phyloP scores from a whole-genome alignment of 2,113 vertebrate genomes.

The Misgurnus anguillicaudatus region DNA sequence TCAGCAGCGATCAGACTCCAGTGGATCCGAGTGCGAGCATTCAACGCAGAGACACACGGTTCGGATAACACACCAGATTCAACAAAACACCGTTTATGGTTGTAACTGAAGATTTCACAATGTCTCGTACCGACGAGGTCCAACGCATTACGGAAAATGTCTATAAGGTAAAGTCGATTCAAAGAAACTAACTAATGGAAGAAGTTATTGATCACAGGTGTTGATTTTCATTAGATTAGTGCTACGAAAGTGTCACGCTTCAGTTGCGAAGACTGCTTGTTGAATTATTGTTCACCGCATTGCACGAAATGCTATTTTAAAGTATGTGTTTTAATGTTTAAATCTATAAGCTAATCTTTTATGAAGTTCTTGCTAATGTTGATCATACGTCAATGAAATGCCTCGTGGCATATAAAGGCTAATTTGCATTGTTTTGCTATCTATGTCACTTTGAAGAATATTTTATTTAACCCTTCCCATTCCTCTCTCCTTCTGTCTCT shows the following conservation, averaged over 20 bases:
- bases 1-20: constrained; percentile 54
- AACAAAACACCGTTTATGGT: constrained; percentile 74
- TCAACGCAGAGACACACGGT: constrained; percentile 6
- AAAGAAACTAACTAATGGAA: constrained; percentile 55
- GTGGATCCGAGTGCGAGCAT: constrained; percentile 9
- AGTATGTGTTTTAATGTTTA: not conserved
- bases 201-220: constrained; percentile 60
- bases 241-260: not conserved
- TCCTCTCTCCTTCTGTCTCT: not conserved
- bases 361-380: not conserved
- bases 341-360: not conserved
- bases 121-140: constrained; percentile 96
- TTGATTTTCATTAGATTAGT: not conserved
- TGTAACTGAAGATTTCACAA: constrained; percentile 78
- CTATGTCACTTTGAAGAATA: too few relatives aligned
- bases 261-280: not conserved
- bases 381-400: too few relatives aligned
- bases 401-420: too few relatives aligned
- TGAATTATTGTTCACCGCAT: not conserved
- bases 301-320: not conserved
- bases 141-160: constrained; percentile 95
- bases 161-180: constrained; percentile 85
- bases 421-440: too few relatives aligned
- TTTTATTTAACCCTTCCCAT: too few relatives aligned
- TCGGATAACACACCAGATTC: constrained; percentile 49